Evolutionary conservation across 2,113 vertebrate genomes (phyloP).

Genomic region (Anoura caudifer): DNA sequence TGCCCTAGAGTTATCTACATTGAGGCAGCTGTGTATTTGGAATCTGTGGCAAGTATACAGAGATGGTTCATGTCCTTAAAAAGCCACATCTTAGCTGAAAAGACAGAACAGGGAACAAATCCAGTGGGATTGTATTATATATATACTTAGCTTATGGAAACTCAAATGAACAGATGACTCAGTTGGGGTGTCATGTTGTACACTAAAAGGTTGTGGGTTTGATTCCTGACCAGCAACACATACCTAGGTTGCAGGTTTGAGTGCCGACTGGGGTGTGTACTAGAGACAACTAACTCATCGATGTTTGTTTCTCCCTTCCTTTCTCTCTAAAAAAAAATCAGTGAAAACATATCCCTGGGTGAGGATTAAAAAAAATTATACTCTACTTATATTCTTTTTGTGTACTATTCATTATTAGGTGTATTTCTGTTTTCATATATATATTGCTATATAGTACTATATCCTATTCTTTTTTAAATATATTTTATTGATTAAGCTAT

Average conservation of each 20-base stretch:
- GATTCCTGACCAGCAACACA: background rate
- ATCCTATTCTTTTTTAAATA: too few relatives aligned
- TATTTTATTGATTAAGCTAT: too few relatives aligned
- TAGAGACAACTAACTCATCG: too few relatives aligned
- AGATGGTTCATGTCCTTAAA: background rate
- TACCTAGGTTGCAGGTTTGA: too few relatives aligned
- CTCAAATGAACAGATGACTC: background rate
- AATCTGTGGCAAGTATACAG: background rate
- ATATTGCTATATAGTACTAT: background rate
- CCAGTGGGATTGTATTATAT: background rate
- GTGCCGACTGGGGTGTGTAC: too few relatives aligned
- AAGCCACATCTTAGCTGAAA: conserved; percentile 3
- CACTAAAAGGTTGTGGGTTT: too few relatives aligned
- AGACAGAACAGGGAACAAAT: background rate
- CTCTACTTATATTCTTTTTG: background rate
- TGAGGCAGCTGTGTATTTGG: background rate
- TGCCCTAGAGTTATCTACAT: background rate
- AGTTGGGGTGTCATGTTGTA: too few relatives aligned
- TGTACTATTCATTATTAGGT: background rate
- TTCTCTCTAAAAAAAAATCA: too few relatives aligned
- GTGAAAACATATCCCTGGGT: too few relatives aligned
- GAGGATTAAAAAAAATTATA: background rate
- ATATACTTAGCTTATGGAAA: background rate
- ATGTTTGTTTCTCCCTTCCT: too few relatives aligned
- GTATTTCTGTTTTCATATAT: background rate